These are phyloP conservation scores for Oriolus oriolus DNA, from an alignment of 2,113 vertebrate genomes.

Conservation along the genomic window DNA sequence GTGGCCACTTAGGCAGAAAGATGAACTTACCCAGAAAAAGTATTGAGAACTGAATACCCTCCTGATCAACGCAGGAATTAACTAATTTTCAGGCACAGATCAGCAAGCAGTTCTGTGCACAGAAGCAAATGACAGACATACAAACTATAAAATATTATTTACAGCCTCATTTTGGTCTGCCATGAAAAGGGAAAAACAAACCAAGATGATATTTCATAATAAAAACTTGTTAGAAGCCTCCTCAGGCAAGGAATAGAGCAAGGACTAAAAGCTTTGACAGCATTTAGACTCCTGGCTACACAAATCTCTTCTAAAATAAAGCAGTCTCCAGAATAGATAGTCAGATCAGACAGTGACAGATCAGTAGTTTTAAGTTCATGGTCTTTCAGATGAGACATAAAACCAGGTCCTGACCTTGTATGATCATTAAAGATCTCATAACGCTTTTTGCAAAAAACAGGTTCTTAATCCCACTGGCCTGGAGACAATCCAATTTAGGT, in stretches of 20 bases:
- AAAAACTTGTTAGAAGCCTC: conserved; percentile 29
- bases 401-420: conserved; percentile 15
- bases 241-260: not conserved
- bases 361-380: conserved; percentile 28
- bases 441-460: not conserved
- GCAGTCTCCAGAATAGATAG: not conserved
- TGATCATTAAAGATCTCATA: conserved; percentile 41
- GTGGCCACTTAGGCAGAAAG: not conserved
- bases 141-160: not conserved
- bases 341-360: conserved; percentile 27
- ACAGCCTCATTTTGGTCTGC: not conserved
- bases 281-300: conserved; percentile 13
- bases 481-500: conserved; percentile 45
- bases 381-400: conserved; percentile 57
- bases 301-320: conserved; percentile 49
- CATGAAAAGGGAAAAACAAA: not conserved
- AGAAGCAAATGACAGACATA: not conserved
- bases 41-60: not conserved
- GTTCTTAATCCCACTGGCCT: conserved; percentile 38
- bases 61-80: not conserved
- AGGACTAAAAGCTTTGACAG: conserved; percentile 2
- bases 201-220: not conserved
- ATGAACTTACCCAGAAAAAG: not conserved
- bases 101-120: not conserved
- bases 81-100: not conserved